These are phyloP conservation scores for Halcyon senegalensis DNA, from an alignment of 2,113 vertebrate genomes.

Conservation along the genomic window DNA sequence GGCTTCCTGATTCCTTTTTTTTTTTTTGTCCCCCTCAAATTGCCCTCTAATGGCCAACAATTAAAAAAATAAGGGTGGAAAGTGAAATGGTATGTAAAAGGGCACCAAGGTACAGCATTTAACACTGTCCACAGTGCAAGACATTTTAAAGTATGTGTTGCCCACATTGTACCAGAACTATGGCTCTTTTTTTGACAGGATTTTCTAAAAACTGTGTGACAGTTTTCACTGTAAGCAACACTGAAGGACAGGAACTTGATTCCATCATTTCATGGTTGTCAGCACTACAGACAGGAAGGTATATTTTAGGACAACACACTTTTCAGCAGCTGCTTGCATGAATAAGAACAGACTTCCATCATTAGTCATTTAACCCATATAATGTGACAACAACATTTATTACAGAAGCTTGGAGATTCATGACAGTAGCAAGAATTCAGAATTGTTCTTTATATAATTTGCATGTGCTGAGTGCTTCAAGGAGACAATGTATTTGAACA, in stretches of 20 bases:
- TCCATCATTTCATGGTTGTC: constrained; percentile 76
- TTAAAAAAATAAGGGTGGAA: not conserved
- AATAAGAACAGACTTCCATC: constrained; percentile 63
- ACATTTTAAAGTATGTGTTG: not conserved
- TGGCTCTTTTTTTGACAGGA: constrained; percentile 14
- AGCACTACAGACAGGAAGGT: constrained; percentile 71
- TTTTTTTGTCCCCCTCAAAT: not conserved
- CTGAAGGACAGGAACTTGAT: constrained; percentile 73
- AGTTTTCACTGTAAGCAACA: constrained; percentile 64
- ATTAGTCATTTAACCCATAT: constrained; percentile 67
- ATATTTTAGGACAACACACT: constrained; percentile 79
- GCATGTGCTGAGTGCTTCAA: constrained; percentile 31
- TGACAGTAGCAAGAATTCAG: constrained; percentile 50
- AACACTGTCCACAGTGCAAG: not conserved
- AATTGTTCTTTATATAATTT: constrained; percentile 34
- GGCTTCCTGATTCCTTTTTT: constrained; percentile 2
- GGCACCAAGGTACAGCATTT: not conserved
- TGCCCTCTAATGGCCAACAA: not conserved
- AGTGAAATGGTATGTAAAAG: constrained; percentile 21
- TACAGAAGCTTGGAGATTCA: constrained; percentile 14
- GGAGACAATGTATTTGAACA: constrained; percentile 3
- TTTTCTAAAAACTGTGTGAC: constrained; percentile 62
- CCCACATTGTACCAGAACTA: constrained; percentile 2
- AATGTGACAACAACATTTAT: constrained; percentile 70
- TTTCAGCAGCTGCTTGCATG: constrained; percentile 67